Percentiles rank a stretch among this genome's conserved stretches.
Evolutionary conservation across 2,797 vertebrate genomes (phyloP).

Genomic region (Phalanger gymnotis): DNA sequence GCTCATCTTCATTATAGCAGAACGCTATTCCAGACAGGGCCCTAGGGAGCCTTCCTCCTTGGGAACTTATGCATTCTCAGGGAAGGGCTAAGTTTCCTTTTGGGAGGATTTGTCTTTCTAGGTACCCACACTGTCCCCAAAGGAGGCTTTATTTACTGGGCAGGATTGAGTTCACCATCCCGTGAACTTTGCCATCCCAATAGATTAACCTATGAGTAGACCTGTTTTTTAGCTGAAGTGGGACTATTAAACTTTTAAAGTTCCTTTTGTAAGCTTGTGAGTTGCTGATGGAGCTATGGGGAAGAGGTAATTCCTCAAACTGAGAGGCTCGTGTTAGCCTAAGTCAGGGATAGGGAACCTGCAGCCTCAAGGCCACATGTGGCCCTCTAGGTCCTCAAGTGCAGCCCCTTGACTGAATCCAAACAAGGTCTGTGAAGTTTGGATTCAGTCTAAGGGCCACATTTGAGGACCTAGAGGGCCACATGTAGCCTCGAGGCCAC

Average conservation of each 20-base stretch:
- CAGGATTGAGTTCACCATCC: neutral
- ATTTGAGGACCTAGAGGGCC: too few relatives aligned
- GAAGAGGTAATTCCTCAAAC: neutral
- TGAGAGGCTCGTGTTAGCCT: rapidly evolving
- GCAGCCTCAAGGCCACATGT: too few relatives aligned
- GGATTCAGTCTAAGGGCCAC: too few relatives aligned
- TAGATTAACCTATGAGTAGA: neutral
- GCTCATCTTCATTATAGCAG: neutral
- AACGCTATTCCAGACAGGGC: neutral
- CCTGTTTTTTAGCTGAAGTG: conserved; percentile 37
- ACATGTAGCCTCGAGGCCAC: too few relatives aligned
- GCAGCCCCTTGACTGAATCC: too few relatives aligned
- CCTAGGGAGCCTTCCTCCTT: neutral
- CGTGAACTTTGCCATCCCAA: conserved; percentile 38
- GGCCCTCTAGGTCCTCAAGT: too few relatives aligned
- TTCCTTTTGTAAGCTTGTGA: neutral
- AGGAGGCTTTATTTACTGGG: neutral
- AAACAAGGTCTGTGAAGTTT: too few relatives aligned
- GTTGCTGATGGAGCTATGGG: neutral
- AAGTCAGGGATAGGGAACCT: neutral
- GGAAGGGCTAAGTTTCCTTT: neutral
- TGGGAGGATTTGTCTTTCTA: neutral
- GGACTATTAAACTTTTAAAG: neutral
- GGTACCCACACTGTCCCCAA: neutral
- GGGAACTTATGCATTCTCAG: neutral